Conservation (phyloP, 2,888 invertebrate species). For the Drosophila borealis region DNA sequence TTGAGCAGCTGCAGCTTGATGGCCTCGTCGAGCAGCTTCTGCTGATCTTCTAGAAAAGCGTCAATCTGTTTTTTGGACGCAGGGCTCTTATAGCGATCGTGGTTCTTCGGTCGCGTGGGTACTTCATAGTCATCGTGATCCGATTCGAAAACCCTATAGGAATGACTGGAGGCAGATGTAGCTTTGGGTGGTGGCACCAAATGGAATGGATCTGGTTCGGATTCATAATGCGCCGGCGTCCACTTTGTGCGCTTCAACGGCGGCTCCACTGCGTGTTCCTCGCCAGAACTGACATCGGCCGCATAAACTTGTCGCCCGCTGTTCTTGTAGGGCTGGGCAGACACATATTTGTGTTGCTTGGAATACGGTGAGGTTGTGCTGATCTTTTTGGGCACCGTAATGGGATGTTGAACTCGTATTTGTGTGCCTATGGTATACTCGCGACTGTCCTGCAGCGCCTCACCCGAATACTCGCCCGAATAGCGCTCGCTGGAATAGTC, state of each 20-base stretch:
- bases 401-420: constrained; percentile 82
- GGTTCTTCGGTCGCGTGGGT: constrained; percentile 50
- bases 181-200: constrained; percentile 78
- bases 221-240: constrained; percentile 67
- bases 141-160: constrained; percentile 78
- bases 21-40: constrained; percentile 80
- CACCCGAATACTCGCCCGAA: constrained; percentile 74
- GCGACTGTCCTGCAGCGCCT: constrained; percentile 74
- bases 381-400: constrained; percentile 75
- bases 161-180: constrained; percentile 53
- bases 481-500: constrained; percentile 79
- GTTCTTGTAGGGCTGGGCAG: constrained; percentile 56
- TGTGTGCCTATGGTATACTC: constrained; percentile 83
- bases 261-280: constrained; percentile 36
- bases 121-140: constrained; percentile 78
- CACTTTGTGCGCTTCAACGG: constrained; percentile 70
- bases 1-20: constrained; percentile 78
- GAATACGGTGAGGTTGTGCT: constrained; percentile 45
- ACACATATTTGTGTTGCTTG: constrained; percentile 72
- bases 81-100: constrained; percentile 77
- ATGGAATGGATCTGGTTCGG: constrained; percentile 79
- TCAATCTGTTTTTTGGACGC: constrained; percentile 82
- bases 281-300: constrained; percentile 60
- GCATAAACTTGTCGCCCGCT: constrained; percentile 38
- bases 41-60: constrained; percentile 80